A percentile compares a stretch with the other conserved stretches of the same genome.
Evolutionary conservation across 2,888 invertebrate species (phyloP).

Genomic region (Sicus ferrugineus): DNA sequence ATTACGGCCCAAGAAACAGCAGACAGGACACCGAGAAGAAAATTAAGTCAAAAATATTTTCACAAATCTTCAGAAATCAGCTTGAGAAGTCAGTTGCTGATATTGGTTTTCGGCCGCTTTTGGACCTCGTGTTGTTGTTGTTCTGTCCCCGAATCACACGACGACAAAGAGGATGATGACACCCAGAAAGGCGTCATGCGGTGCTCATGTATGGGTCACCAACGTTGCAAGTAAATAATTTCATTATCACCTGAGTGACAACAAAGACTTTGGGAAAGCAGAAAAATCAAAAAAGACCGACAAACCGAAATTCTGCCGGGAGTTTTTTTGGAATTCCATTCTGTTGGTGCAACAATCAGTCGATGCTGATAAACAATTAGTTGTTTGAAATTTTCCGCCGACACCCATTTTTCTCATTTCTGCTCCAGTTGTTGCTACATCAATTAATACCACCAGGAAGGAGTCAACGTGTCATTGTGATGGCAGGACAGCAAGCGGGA

Average conservation of each 20-base stretch:
- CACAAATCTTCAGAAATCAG: background rate
- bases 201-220: constrained; percentile 37
- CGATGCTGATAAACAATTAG: constrained; percentile 56
- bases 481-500: background rate
- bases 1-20: constrained; percentile 1
- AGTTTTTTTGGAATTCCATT: constrained; percentile 32
- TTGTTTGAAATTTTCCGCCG: constrained; percentile 36
- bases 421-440: background rate
- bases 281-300: background rate
- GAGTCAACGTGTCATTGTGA: background rate
- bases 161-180: constrained; percentile 43
- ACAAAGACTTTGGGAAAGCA: constrained; percentile 17
- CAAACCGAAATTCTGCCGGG: background rate
- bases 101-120: background rate
- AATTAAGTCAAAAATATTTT: background rate
- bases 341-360: constrained; percentile 40
- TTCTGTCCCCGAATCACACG: constrained; percentile 36
- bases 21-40: background rate
- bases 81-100: background rate
- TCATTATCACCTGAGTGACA: constrained; percentile 51
- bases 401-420: constrained; percentile 1
- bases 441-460: background rate
- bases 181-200: constrained; percentile 50
- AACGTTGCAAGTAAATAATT: constrained; percentile 43
- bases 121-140: constrained; percentile 7